Evolutionary conservation across 1,140 invertebrate species (phyloP), one percentile per base, ranked within the genome.

Genomic region (Mya arenaria): DNA sequence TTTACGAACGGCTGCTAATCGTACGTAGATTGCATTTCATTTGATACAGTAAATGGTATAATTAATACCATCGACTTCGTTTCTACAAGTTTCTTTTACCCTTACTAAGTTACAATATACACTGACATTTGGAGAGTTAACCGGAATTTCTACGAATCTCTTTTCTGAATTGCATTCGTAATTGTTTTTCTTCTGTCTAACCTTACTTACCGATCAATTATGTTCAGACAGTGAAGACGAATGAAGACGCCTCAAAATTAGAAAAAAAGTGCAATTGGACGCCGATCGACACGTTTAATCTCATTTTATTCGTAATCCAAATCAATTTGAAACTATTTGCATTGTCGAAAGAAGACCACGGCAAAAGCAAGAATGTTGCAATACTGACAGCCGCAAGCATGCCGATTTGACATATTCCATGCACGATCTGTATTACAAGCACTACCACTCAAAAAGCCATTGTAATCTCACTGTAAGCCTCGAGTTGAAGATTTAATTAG

Each of bases 141-240:
- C 52, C 88, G 89, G 41, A 89, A 89, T 28, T 78, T 89, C 32
- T 89, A 89, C 71, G 86, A 86, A 4, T 90, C 87, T 0, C 79
- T 91, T 6, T 91, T 89, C 69, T 69, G 90, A 1, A 85, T 90
- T 10, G 84, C 89, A 2, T 83, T 89, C 37, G 65, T 89, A n/a
- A 71, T 86, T 6, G 89, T 91, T 5, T 83, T 82, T 30, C 83
- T 89, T 48, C 80, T 91, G 32, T 91, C 90, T 71, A 86, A 82
- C n/a, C 69, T 91, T 1, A 88, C 90, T 58, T 89, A 88, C 63
- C 78, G 83, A 60, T 90, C 89, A 8, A 86, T 91, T 15, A 77
- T 87, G 23, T 30, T 77, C 39, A 44, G 89, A n/a, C 60, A 89
- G 23, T 69, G 71, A 4, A 55, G 55, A 41, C 63, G 82, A 73